These are phyloP conservation scores for Triplophysa rosa DNA, from an alignment of 2,113 vertebrate genomes.

Conservation along the genomic window DNA sequence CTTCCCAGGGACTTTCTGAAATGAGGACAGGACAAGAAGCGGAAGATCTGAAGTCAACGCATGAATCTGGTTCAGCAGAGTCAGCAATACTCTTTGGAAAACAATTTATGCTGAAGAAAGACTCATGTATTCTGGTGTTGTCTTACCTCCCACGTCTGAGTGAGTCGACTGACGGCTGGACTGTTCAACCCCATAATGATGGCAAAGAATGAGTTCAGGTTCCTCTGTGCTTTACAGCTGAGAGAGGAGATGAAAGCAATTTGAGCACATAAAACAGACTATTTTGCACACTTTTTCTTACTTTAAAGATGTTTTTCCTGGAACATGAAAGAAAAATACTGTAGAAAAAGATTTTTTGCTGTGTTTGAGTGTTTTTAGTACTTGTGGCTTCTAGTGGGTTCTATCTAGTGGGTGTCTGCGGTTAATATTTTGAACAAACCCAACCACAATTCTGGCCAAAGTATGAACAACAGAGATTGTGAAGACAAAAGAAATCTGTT, in stretches of 20 bases:
- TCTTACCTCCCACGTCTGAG: slow-evolving; percentile 95
- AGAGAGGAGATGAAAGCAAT: background rate
- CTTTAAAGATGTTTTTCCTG: too few relatives aligned
- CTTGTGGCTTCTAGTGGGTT: background rate
- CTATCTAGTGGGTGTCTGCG: too few relatives aligned
- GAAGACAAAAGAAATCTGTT: too few relatives aligned
- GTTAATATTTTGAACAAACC: too few relatives aligned
- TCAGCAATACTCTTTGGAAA: background rate
- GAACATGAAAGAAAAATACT: too few relatives aligned
- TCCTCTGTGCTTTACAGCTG: slow-evolving; percentile 95
- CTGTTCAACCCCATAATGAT: slow-evolving; percentile 98
- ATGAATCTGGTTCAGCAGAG: background rate
- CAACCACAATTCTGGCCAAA: too few relatives aligned
- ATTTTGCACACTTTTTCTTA: too few relatives aligned
- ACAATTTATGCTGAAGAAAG: background rate
- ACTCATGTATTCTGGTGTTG: background rate
- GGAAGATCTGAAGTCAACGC: background rate
- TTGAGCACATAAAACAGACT: too few relatives aligned
- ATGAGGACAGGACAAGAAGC: slow-evolving; percentile 21
- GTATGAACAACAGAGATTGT: too few relatives aligned
- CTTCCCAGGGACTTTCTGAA: slow-evolving; percentile 95
- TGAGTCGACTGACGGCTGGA: slow-evolving; percentile 90
- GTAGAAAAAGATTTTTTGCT: too few relatives aligned
- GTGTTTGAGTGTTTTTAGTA: too few relatives aligned
- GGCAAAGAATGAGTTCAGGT: slow-evolving; percentile 96